Evolutionary conservation across 2,113 vertebrate genomes (phyloP).

Genomic region (Muntiacus reevesi): DNA sequence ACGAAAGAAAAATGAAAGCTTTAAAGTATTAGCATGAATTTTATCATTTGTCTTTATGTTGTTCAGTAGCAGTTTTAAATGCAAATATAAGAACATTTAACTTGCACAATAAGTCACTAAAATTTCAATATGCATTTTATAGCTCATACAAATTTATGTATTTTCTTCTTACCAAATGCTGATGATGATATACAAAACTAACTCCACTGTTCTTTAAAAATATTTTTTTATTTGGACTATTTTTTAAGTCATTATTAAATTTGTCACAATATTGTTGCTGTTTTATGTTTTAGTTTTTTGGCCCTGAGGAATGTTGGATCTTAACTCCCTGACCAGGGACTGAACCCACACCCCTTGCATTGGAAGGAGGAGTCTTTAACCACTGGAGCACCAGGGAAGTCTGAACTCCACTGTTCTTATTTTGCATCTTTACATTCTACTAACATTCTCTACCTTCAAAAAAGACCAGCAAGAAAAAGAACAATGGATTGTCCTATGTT

Average conservation of each 20-base stretch:
- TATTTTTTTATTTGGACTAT: background rate
- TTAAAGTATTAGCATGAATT: background rate
- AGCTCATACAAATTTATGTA: background rate
- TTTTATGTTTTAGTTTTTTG: background rate
- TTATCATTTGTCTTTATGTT: background rate
- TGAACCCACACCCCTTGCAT: background rate
- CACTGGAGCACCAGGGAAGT: background rate
- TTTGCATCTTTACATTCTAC: background rate
- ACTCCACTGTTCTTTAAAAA: background rate
- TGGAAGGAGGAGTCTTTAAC: background rate
- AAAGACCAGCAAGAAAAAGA: background rate
- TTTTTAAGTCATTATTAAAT: background rate
- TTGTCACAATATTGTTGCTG: background rate
- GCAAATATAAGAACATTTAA: background rate
- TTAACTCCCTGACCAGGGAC: background rate
- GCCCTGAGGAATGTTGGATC: background rate
- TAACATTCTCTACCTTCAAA: background rate
- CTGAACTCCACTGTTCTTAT: background rate
- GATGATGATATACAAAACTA: background rate
- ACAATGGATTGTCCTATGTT: background rate
- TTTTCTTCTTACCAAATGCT: background rate
- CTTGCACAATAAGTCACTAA: background rate
- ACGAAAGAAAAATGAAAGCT: background rate
- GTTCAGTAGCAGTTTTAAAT: background rate
- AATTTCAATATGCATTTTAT: background rate